Base-by-base conservation (phyloP, 2,113 vertebrate genomes). In the Carettochelys insculpta region DNA sequence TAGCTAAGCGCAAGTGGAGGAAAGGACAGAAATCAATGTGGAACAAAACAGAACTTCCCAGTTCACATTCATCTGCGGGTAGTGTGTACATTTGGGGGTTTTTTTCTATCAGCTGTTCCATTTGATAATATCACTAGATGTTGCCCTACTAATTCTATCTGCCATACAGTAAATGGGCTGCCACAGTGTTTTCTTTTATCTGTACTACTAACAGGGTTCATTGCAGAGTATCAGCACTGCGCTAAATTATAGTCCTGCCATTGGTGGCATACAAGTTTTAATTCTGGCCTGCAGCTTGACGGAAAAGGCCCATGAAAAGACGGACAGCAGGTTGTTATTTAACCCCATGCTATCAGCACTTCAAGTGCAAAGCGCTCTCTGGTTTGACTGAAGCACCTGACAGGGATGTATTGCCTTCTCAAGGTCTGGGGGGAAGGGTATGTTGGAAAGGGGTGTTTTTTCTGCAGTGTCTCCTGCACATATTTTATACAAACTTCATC, bases 321-420 rank as follows among this genome's bases (percentile, higher is more conserved):
- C 51, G 43, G 79, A 50, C 45, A 45, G 31, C 3, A 24, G 31
- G 22, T 24, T n/a, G 1, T 13, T 20, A 4, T 47, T 80, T 41
- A 34, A 0, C 0, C 8, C 38, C 1, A 4, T 53, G 43, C 2
- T 0, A 5, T 5, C 5, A 0, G 2, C 0, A 6, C 4, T 51
- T 8, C 34, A 2, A 2, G 84, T 0, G 13, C 4, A 79, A 38
- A 89, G 43, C 1, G 20, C 58, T 51, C 48, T 41, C 61, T 7
- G 43, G 6, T 20, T 82, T 48, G 12, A 65, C 11, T 13, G 25
- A 51, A n/a, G 41, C 38, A 9, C 47, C 82, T 43, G 50, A 51
- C 17, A n/a, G 71, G n/a, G 50, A 38, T 45, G 41, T 45, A 45
- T 75, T 75, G 41, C 24, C 43, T 75, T 29, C 43, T 43, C 41